Conservation (phyloP, 2,797 vertebrate species). For the Melanotaenia pygmaea region DNA sequence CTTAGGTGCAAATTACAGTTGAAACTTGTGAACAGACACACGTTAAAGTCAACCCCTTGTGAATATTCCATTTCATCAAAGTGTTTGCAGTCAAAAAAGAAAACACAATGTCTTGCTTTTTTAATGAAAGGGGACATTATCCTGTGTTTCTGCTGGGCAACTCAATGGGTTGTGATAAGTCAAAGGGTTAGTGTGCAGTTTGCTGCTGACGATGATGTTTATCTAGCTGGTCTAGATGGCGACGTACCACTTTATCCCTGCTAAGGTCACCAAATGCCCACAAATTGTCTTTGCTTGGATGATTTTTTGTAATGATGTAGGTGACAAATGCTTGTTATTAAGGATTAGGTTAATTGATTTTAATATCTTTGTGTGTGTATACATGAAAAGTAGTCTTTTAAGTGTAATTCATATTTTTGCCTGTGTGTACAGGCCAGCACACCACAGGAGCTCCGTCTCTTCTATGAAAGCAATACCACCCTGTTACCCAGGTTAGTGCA, state of each 20-base stretch:
- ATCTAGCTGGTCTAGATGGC: constrained; percentile 28
- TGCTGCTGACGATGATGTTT: constrained; percentile 39
- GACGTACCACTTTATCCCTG: constrained; percentile 14
- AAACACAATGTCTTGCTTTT: constrained; percentile 8
- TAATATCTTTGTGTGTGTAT: background rate
- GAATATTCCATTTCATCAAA: background rate
- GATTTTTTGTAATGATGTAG: background rate
- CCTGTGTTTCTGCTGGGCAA: constrained; percentile 32
- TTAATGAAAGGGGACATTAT: constrained; percentile 14
- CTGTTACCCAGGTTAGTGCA: constrained; percentile 91
- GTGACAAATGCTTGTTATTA: background rate
- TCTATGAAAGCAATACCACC: constrained; percentile 95
- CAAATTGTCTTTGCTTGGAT: constrained; percentile 15
- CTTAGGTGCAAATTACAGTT: constrained; percentile 23
- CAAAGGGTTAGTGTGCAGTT: constrained; percentile 35
- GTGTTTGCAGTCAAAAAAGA: background rate
- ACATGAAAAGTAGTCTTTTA: background rate
- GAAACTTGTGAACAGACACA: constrained; percentile 18
- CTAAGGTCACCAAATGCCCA: constrained; percentile 16
- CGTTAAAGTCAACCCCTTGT: background rate
- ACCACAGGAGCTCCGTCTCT: constrained; percentile 95
- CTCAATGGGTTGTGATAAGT: constrained; percentile 35
- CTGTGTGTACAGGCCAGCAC: constrained; percentile 88
- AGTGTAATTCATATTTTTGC: constrained; percentile 10
- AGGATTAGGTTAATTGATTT: constrained; percentile 2